Evolutionary conservation across 2,113 vertebrate species (phyloP).

Genomic region (Pedionomus torquatus): DNA sequence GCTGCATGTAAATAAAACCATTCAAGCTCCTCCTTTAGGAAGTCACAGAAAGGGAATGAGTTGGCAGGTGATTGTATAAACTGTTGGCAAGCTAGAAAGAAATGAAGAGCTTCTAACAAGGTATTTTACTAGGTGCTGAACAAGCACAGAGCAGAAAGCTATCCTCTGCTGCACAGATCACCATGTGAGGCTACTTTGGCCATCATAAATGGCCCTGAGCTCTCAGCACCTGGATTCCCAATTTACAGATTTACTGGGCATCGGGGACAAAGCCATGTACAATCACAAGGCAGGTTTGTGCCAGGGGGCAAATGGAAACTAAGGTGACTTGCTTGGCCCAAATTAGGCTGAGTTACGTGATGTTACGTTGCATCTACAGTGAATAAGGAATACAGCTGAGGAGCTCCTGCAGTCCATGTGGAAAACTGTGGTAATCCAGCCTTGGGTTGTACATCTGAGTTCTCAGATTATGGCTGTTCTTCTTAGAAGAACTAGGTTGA

Average conservation of each 20-base stretch:
- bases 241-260: accelerated
- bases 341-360: neutral
- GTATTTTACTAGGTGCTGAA: neutral
- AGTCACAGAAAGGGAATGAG: neutral
- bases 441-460: neutral
- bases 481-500: neutral
- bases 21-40: neutral
- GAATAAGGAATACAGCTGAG: neutral
- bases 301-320: neutral
- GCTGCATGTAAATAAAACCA: constrained; percentile 19
- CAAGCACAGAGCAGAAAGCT: neutral
- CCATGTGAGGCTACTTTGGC: neutral
- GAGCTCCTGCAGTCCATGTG: neutral
- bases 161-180: neutral
- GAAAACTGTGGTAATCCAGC: neutral
- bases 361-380: neutral
- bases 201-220: neutral
- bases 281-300: neutral
- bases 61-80: neutral
- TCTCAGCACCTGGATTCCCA: neutral
- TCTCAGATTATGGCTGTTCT: accelerated
- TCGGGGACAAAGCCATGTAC: neutral
- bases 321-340: neutral
- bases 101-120: neutral
- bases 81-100: neutral